phyloP scores from a whole-genome alignment of 2,888 invertebrate genomes.

The Thelaira solivaga region DNA sequence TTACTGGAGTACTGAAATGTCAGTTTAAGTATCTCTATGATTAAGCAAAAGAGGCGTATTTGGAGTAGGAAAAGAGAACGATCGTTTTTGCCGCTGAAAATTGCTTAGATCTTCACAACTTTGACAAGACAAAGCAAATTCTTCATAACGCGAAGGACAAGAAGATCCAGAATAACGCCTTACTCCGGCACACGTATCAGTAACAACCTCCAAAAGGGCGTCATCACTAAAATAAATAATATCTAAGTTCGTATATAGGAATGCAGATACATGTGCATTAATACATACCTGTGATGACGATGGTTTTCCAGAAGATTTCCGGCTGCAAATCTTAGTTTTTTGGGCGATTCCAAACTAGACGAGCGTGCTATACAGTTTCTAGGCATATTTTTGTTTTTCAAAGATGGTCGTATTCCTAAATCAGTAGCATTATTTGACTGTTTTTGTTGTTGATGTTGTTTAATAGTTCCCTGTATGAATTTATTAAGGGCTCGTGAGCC shows the following conservation, averaged over 20 bases:
- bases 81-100: conserved; percentile 68
- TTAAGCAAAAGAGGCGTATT: conserved; percentile 75
- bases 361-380: conserved; percentile 81
- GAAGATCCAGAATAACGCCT: conserved; percentile 75
- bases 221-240: conserved; percentile 72
- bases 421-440: conserved; percentile 66
- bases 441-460: conserved; percentile 67
- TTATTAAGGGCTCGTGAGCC: conserved; percentile 76
- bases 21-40: conserved; percentile 68
- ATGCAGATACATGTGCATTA: neutral
- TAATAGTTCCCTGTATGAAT: conserved; percentile 74
- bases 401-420: conserved; percentile 81
- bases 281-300: conserved; percentile 75
- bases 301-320: conserved; percentile 80
- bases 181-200: conserved; percentile 72
- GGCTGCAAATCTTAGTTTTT: conserved; percentile 87
- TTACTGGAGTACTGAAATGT: neutral
- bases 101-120: conserved; percentile 70
- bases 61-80: conserved; percentile 73
- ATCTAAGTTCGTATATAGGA: neutral
- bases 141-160: conserved; percentile 72
- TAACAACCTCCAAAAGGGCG: conserved; percentile 75
- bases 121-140: conserved; percentile 74
- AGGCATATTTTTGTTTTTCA: conserved; percentile 82
- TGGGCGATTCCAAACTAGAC: conserved; percentile 90